phyloP scores from a whole-genome alignment of 2,797 vertebrate genomes.

The Eulemur coronatus region DNA sequence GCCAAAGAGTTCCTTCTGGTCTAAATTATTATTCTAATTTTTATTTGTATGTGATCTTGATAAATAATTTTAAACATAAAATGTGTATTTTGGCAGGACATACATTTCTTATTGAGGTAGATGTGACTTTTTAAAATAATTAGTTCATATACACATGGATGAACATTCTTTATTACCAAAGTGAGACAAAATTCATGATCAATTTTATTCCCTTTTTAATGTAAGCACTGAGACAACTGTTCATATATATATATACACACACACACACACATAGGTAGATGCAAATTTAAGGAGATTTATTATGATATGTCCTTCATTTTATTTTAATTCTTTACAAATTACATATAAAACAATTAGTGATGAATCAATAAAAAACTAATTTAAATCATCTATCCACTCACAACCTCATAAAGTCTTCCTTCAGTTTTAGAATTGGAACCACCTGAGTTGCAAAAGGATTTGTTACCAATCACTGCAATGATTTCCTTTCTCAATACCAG shows the following conservation, averaged over 20 bases:
- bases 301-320: neutral
- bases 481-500: neutral
- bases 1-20: neutral
- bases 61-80: constrained; percentile 23
- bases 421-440: neutral
- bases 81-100: neutral
- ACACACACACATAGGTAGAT: neutral
- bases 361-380: neutral
- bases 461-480: neutral
- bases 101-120: constrained; percentile 39
- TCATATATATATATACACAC: neutral
- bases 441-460: neutral
- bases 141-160: constrained; percentile 18
- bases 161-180: constrained; percentile 7
- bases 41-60: constrained; percentile 25
- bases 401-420: neutral
- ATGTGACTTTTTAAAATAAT: constrained; percentile 12
- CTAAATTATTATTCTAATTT: constrained; percentile 5
- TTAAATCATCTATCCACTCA: neutral
- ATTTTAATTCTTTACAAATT: neutral
- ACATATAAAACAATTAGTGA: neutral
- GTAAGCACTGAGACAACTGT: neutral
- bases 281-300: neutral
- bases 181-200: neutral
- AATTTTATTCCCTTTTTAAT: neutral